Base-by-base conservation (phyloP, 2,888 invertebrate species). In the Drosophila macrospina region DNA sequence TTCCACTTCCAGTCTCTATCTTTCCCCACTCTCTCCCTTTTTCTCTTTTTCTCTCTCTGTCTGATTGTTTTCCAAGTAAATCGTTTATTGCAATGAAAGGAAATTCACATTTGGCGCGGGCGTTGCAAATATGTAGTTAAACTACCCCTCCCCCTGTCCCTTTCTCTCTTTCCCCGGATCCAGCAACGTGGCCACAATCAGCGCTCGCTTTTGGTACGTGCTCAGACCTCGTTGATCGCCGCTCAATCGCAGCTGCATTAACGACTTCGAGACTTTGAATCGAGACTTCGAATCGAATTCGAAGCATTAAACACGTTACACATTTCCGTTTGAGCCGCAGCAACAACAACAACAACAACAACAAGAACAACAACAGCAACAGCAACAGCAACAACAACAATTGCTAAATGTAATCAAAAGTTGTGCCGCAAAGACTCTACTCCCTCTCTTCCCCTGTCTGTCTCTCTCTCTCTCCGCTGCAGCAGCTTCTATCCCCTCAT, bases 221-320 rank as follows among this genome's bases (percentile, higher is more conserved):
- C 62, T 39, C 44, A 34, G n/a, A 30, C 24, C 52, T 57, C 24
- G 59, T 55, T 64, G 59, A 59, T 64, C 71, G 36, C 26, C 28
- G 56, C 50, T 59, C 64, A 36, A 72, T 57, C 52, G 54, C 71
- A 71, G 65, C 55, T 71, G 71, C 65, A 54, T 55, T 66, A 15
- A 26, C 42, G 13, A 44, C 24, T 32, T 30, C 20, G 24, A 48
- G 47, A 39, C 62, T 67, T 44, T 44, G 34, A 24, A 56, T 39
- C 37, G 55, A 7, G 36, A 15, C 16, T 50, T 51, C 42, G 44
- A 30, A 48, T 69, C 37, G 50, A 36, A 56, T 66, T 62, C 34
- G 8, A 57, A 57, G 60, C 54, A 24, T 42, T 61, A 66, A 84
- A 81, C 81, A 76, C 81, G 81, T 72, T 76, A 65, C 76, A 70